Base-by-base conservation (phyloP, 2,888 invertebrate genomes). In the Nemotelus nigrinus region DNA sequence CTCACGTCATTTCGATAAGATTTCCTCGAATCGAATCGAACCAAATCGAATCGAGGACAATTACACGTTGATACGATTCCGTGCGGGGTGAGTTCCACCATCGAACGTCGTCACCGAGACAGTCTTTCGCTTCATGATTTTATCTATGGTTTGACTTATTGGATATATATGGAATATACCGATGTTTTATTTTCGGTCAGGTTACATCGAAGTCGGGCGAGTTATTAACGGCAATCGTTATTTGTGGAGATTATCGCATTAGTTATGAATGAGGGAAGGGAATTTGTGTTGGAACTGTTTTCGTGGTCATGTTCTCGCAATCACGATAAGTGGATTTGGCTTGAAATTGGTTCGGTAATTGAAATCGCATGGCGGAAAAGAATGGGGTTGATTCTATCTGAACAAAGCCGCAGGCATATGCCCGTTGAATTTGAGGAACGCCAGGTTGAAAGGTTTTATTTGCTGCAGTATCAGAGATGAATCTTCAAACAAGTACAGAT, bases 111-210 rank as follows among this genome's bases (percentile, higher is more conserved):
- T 10, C 53, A 1, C 6, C 6, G 53, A 53, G 57, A 57, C 3
- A 57, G 57, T 57, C 57, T 25, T 57, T 3, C 57, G 57, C 57
- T 57, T 57, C 10, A 57, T 57, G 57, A 57, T 57, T 57, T 57
- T 57, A 57, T 57, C 57, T 57, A 25, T 57, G 25, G 57, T 8
- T 25, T 25, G 57, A 57, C 57, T 57, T 57, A 57, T 57, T 10
- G 25, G 57, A 57, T 25, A 25, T 57, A 57, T 57, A 57, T 57
- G 57, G 2, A 57, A 57, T 57, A 25, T 57, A 57, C 57, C n/a
- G 57, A 25, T 57, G 25, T 57, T 57, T 57, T 57, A 57, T 57
- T 57, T 57, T 57, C 25, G 57, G 57, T 25, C 25, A 57, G 10
- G 4, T 25, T 57, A 57, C 10, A 25, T 10, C n/a, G 57, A 57